Conservation (phyloP, 2,113 vertebrate genomes). For the Collichthys lucidus region DNA sequence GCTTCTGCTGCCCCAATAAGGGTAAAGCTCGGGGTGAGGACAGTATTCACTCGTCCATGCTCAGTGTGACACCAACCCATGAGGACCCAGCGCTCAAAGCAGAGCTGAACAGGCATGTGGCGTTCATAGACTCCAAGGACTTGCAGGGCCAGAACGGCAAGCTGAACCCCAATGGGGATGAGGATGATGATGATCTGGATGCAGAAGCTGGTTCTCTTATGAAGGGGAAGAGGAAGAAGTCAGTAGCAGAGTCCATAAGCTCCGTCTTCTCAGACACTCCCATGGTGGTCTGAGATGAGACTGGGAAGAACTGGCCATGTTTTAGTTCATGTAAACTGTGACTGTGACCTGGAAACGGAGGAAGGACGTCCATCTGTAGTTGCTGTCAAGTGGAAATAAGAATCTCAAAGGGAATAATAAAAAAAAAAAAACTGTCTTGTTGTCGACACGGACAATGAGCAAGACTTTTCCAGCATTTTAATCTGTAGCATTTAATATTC, state of each 20-base stretch:
- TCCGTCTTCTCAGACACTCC: slow-evolving; percentile 98
- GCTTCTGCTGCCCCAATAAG: slow-evolving; percentile 91
- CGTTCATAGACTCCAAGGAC: slow-evolving; percentile 87
- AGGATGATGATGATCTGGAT: slow-evolving; percentile 72
- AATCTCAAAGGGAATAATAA: slow-evolving; percentile 63
- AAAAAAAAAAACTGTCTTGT: slow-evolving; percentile 46
- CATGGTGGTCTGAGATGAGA: slow-evolving; percentile 90
- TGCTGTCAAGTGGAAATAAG: slow-evolving; percentile 37
- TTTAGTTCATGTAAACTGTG: slow-evolving; percentile 62
- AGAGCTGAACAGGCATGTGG: slow-evolving; percentile 85
- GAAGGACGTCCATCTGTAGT: slow-evolving; percentile 28
- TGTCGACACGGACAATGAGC: slow-evolving; percentile 66
- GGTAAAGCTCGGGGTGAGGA: slow-evolving; percentile 87
- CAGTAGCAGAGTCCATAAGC: slow-evolving; percentile 95
- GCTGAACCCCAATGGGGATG: slow-evolving; percentile 87
- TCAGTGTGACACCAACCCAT: slow-evolving; percentile 93
- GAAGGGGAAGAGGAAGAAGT: slow-evolving; percentile 92
- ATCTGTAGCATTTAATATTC: slow-evolving; percentile 87
- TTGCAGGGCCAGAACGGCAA: slow-evolving; percentile 92
- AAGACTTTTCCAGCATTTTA: slow-evolving; percentile 85
- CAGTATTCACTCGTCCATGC: slow-evolving; percentile 96
- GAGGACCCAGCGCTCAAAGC: slow-evolving; percentile 83
- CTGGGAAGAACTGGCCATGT: slow-evolving; percentile 29
- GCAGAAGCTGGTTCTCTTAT: slow-evolving; percentile 78
- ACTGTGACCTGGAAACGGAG: slow-evolving; percentile 40